Evolutionary conservation across 1,140 invertebrate genomes (phyloP).

Genomic region (Meloidogyne chitwoodi): DNA sequence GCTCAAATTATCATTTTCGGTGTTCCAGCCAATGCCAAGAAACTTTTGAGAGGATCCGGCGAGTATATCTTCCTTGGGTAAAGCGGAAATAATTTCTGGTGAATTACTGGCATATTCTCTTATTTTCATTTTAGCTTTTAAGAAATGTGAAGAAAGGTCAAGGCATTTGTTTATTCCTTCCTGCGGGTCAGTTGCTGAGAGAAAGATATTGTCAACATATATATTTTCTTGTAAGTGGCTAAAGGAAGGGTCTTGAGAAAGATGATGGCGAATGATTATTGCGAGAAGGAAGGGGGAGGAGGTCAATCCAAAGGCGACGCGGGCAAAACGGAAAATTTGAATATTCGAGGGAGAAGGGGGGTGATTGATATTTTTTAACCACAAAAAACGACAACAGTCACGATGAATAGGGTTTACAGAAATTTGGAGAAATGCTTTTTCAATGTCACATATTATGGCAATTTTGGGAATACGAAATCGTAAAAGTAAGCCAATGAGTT

Average conservation of each 20-base stretch:
- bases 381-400: constrained; percentile 22
- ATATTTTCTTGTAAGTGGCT: neutral
- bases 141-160: neutral
- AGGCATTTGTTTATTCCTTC: neutral
- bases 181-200: no score
- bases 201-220: constrained; percentile 2
- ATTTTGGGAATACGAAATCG: neutral
- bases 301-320: constrained; percentile 4
- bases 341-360: neutral
- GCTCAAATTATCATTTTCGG: neutral
- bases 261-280: neutral
- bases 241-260: neutral
- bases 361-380: constrained; percentile 19
- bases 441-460: neutral
- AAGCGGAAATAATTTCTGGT: neutral
- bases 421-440: constrained; percentile 13
- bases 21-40: neutral
- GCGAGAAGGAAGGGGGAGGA: neutral
- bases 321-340: constrained; percentile 9
- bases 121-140: neutral
- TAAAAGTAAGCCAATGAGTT: neutral
- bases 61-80: neutral
- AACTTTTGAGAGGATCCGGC: neutral
- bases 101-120: neutral
- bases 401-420: constrained; percentile 4